Base-by-base conservation (phyloP, 2,113 vertebrate genomes). In the Phoxinus phoxinus region DNA sequence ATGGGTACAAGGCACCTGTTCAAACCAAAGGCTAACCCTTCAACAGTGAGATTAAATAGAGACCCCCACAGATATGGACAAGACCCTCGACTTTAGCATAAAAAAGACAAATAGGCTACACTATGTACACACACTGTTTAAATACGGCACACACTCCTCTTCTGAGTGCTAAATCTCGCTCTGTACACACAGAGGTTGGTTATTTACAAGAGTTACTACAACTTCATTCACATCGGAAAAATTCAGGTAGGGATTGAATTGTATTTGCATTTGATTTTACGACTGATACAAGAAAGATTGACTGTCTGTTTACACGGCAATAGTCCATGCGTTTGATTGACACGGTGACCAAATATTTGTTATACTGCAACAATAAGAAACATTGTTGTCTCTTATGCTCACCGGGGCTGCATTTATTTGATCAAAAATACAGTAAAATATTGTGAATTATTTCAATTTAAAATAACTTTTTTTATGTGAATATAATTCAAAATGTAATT, bases 1-100 rank as follows among this genome's bases (percentile, higher is more conserved):
- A 17, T 5, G 46, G 11, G 51, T 17, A 58, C 27, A 83, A 72
- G 48, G 32, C 81, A 72, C 46, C 81, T 71, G 48, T 83, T 83
- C 81, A 67, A 72, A 83, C 65, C 32, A 73, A 35, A 37, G 51
- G 3, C 30, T 19, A 44, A 32, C 5, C 13, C 41, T 0, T n/a
- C 65, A 23, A 63, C 51, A 1, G 48, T 51, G 44, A 51, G n/a
- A 25, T 44, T 46, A 46, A 73, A 44, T 15, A 73, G 23, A 73
- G 37, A 73, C 23, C 71, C 65, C 71, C 23, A 25, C 11, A 15
- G 23, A 46, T n/a, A n/a, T 15, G 71, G 37, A 73, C 71, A 46
- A 25, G 71, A 46, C 71, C 71, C 71, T 73, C 23, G n/a, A 15
- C 63, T 67, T 59, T 32, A 67, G 15, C 13, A 67, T 7, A 32